phyloP scores from a whole-genome alignment of 2,797 vertebrate species.

The Lophius americanus region DNA sequence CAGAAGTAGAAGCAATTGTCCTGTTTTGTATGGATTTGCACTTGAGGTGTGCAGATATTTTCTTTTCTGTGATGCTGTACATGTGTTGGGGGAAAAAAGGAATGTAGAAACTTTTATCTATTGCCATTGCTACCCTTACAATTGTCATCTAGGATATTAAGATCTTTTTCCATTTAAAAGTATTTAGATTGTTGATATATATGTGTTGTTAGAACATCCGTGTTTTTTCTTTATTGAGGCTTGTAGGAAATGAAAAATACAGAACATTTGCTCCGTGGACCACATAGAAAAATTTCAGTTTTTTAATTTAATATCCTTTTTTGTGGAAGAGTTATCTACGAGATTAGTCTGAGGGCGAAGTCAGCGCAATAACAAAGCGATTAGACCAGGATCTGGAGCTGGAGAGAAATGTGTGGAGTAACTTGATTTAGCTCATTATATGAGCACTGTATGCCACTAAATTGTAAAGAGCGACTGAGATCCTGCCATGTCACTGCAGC shows the following conservation, averaged over 20 bases:
- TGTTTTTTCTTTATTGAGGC: constrained; percentile 34
- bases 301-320: neutral
- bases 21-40: constrained; percentile 77
- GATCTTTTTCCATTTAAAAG: constrained; percentile 35
- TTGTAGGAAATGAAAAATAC: constrained; percentile 24
- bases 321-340: constrained; percentile 8
- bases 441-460: constrained; percentile 14
- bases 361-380: constrained; percentile 6
- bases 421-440: neutral
- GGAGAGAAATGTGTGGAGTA: constrained; percentile 37
- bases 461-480: constrained; percentile 13
- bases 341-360: constrained; percentile 18
- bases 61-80: constrained; percentile 55
- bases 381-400: constrained; percentile 28
- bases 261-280: constrained; percentile 23
- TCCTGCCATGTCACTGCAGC: constrained; percentile 21
- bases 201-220: constrained; percentile 38
- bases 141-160: constrained; percentile 28
- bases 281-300: constrained; percentile 5
- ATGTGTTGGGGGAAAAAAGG: constrained; percentile 29
- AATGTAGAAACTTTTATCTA: constrained; percentile 31
- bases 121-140: constrained; percentile 22
- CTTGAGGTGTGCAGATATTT: constrained; percentile 45
- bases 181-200: constrained; percentile 33
- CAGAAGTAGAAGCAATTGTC: constrained; percentile 66